Conservation (phyloP, 1,140 invertebrate species). For the Scaptomyza pallida region DNA sequence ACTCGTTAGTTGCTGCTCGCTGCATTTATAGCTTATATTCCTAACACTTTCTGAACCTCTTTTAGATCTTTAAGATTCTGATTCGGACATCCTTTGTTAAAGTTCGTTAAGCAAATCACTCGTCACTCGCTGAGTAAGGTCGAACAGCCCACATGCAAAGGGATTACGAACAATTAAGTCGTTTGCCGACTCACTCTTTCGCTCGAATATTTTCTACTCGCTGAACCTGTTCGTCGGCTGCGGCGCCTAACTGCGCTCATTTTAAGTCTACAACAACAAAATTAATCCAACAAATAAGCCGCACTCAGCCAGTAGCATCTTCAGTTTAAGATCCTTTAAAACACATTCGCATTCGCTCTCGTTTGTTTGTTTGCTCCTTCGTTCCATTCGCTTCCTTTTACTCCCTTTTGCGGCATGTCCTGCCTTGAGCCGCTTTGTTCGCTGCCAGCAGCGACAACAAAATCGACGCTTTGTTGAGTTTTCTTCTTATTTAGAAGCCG, state of each 20-base stretch:
- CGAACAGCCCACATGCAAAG: background rate
- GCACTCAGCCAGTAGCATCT: constrained; percentile 8
- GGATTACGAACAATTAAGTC: too few relatives aligned
- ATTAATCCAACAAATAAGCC: background rate
- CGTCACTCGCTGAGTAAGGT: constrained; percentile 8
- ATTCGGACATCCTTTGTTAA: background rate
- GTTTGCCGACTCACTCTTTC: background rate
- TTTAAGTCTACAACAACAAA: constrained; percentile 4
- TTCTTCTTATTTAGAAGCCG: constrained; percentile 30
- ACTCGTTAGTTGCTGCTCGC: background rate
- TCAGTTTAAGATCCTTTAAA: background rate
- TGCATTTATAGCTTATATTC: background rate
- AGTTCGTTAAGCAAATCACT: background rate
- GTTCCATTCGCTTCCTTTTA: background rate
- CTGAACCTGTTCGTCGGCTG: constrained; percentile 12
- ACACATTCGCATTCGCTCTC: constrained; percentile 3
- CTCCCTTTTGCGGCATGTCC: constrained; percentile 33
- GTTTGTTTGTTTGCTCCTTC: constrained; percentile 19
- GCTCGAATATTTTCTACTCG: constrained; percentile 4
- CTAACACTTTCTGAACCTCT: background rate
- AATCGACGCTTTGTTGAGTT: constrained; percentile 38
- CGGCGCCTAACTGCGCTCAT: constrained; percentile 36
- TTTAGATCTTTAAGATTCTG: too few relatives aligned
- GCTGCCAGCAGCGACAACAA: constrained; percentile 17
- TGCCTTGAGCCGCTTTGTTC: constrained; percentile 36